Conservation (phyloP, 2,113 vertebrate genomes). For the Orycteropus afer region DNA sequence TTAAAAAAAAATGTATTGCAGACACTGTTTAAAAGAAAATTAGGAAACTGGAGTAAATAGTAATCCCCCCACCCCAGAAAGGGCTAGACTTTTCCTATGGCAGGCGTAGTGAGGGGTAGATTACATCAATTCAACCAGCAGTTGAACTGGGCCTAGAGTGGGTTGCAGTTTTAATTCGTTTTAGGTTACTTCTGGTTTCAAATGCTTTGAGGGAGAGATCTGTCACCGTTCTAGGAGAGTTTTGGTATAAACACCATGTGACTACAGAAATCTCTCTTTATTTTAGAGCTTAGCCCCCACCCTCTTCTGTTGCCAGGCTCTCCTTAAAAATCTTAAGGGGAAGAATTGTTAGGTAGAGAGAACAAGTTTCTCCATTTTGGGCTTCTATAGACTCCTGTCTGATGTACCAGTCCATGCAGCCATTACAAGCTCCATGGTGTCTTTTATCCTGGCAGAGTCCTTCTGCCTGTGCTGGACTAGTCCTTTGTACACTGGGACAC, state of each 20-base stretch:
- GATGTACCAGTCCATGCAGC: no score
- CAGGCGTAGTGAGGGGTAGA: not conserved
- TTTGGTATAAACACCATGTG: not conserved
- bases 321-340: not conserved
- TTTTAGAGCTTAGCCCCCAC: not conserved
- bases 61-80: not conserved
- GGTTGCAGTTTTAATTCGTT: not conserved
- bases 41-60: not conserved
- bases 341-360: not conserved
- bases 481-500: not conserved
- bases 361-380: not conserved
- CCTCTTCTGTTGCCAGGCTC: not conserved
- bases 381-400: not conserved
- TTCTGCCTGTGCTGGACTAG: no score
- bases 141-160: not conserved
- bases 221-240: not conserved
- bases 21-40: not conserved
- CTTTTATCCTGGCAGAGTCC: no score
- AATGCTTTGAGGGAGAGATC: not conserved
- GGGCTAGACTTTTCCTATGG: not conserved
- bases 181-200: not conserved
- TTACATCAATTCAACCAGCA: not conserved
- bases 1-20: not conserved
- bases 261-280: not conserved
- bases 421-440: rapidly evolving